Evolutionary conservation across 2,888 invertebrate genomes (phyloP).

Genomic region (Nemapogon koenigi): DNA sequence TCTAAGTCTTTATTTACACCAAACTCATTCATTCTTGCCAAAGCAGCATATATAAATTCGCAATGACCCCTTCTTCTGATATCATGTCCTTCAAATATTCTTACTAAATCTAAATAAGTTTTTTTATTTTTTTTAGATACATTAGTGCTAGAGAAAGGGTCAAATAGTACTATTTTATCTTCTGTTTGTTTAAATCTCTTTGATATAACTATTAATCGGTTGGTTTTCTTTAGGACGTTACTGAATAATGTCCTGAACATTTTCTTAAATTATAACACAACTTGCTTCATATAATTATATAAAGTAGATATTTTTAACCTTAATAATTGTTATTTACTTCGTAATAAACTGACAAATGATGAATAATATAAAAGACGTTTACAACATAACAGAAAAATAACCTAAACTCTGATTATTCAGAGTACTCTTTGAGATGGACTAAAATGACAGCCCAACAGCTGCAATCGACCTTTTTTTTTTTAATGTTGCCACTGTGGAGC

Average conservation of each 20-base stretch:
- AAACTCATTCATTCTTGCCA: slow-evolving; percentile 88
- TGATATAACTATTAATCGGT: slow-evolving; percentile 27
- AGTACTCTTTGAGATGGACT: too few relatives aligned
- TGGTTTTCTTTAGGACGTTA: slow-evolving; percentile 28
- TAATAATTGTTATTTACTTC: too few relatives aligned
- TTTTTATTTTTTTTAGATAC: slow-evolving; percentile 67
- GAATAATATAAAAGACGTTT: too few relatives aligned
- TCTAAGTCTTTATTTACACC: slow-evolving; percentile 87
- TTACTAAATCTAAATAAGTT: slow-evolving; percentile 75
- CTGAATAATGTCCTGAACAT: slow-evolving; percentile 34
- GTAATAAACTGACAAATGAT: too few relatives aligned
- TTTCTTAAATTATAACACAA: too few relatives aligned
- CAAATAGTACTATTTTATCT: slow-evolving; percentile 41
- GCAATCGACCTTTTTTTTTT: too few relatives aligned
- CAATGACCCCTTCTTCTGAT: slow-evolving; percentile 83
- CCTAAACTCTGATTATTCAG: too few relatives aligned
- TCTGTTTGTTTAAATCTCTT: slow-evolving; percentile 42
- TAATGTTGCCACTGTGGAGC: too few relatives aligned
- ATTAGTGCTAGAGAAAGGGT: slow-evolving; percentile 50
- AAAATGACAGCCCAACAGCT: too few relatives aligned
- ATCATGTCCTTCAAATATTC: slow-evolving; percentile 74
- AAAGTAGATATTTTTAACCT: too few relatives aligned
- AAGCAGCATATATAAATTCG: slow-evolving; percentile 91
- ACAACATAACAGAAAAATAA: too few relatives aligned
- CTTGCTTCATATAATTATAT: too few relatives aligned